Percentiles rank a stretch among this genome's conserved stretches.
phyloP scores from a whole-genome alignment of 37 sponge, comb jelly and placozoan species.

The Lycopodina hypogea region DNA sequence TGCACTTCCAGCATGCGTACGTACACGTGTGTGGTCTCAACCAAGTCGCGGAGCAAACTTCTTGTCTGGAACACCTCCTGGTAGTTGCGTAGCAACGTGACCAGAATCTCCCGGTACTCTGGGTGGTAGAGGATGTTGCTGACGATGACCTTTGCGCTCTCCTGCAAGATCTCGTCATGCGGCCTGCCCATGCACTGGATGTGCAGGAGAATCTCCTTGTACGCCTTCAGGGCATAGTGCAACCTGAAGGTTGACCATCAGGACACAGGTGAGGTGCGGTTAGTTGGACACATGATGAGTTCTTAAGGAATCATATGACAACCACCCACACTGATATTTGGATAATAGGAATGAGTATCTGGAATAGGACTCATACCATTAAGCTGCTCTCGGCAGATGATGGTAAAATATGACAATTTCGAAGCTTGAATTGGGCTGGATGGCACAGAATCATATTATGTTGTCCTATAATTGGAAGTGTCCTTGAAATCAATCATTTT shows the following conservation, averaged over 20 bases:
- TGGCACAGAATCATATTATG: too few relatives aligned
- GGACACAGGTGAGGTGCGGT: too few relatives aligned
- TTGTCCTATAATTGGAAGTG: too few relatives aligned
- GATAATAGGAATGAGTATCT: too few relatives aligned
- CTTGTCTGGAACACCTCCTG: constrained; percentile 56
- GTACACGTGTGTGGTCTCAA: constrained; percentile 79
- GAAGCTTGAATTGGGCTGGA: too few relatives aligned
- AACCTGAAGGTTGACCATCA: constrained; percentile 49
- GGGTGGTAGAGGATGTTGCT: constrained; percentile 89
- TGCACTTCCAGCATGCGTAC: constrained; percentile 71
- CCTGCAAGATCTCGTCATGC: constrained; percentile 44
- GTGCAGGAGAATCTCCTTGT: constrained; percentile 78
- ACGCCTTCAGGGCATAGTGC: constrained; percentile 82
- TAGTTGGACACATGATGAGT: too few relatives aligned
- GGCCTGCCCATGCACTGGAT: constrained; percentile 65
- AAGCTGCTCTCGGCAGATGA: too few relatives aligned
- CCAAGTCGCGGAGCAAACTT: constrained; percentile 56
- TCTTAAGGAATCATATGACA: too few relatives aligned
- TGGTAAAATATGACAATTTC: too few relatives aligned
- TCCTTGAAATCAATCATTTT: too few relatives aligned
- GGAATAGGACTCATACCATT: too few relatives aligned
- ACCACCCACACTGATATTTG: too few relatives aligned
- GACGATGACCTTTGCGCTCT: constrained; percentile 84
- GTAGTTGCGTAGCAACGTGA: constrained; percentile 71
- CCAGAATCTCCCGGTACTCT: constrained; percentile 87